These are phyloP conservation scores for Synanceia verrucosa DNA, from an alignment of 2,797 vertebrate genomes.

Conservation along the genomic window DNA sequence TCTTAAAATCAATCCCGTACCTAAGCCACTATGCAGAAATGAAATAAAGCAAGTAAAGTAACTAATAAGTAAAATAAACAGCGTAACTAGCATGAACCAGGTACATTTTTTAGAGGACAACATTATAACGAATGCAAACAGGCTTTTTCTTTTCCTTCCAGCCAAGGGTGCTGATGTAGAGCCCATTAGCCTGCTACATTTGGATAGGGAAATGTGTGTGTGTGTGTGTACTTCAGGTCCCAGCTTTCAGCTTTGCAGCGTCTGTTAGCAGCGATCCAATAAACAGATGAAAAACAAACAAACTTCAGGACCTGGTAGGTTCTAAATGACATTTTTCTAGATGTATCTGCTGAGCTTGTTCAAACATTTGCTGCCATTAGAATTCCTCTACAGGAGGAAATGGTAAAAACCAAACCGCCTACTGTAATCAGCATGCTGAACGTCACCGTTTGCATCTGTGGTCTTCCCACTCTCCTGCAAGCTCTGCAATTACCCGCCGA, in stretches of 20 bases:
- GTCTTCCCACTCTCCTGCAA: slow-evolving; percentile 25
- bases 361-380: background rate
- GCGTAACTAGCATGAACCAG: background rate
- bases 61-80: background rate
- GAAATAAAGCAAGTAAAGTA: background rate
- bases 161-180: background rate
- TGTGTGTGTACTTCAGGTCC: background rate
- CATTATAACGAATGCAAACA: background rate
- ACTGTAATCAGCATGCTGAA: background rate
- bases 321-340: no score
- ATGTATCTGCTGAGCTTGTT: no score
- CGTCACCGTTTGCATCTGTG: slow-evolving; percentile 29
- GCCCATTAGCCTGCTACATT: background rate
- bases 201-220: slow-evolving; percentile 22
- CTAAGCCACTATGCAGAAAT: no score
- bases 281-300: no score
- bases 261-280: no score
- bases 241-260: background rate
- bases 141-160: background rate
- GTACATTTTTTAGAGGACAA: background rate
- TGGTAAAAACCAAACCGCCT: slow-evolving; percentile 34
- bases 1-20: no score
- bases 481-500: slow-evolving; percentile 45
- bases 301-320: no score
- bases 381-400: slow-evolving; percentile 37